Evolutionary conservation across 92 coral and sea anemone genomes (phyloP).

Genomic region (Bergia sp.): DNA sequence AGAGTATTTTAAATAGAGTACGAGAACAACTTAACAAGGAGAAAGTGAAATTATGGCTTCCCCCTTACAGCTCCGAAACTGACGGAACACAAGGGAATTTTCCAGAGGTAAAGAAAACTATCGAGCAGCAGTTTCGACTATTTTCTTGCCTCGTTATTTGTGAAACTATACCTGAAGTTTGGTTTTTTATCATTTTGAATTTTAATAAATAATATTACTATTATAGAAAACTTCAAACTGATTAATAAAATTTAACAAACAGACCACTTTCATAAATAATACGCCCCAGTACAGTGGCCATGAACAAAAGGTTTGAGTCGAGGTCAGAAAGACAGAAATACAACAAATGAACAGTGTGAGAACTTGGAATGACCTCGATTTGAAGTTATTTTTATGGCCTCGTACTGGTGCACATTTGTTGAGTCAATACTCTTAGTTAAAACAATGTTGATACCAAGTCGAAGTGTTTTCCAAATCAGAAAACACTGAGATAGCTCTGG

Average conservation of each 20-base stretch:
- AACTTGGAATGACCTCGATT: too few species aligned
- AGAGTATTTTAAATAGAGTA: conserved; percentile 61
- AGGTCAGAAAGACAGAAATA: too few species aligned
- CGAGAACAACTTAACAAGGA: conserved; percentile 84
- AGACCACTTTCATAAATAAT: too few species aligned
- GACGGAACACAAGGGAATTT: conserved; percentile 60
- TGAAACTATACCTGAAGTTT: background rate
- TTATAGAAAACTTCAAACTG: background rate
- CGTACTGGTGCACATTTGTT: too few species aligned
- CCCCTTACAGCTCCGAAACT: conserved; percentile 76
- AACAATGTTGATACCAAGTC: background rate
- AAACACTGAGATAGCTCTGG: too few species aligned
- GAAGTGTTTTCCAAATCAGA: too few species aligned
- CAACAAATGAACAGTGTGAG: too few species aligned
- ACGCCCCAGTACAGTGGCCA: too few species aligned
- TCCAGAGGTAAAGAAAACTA: conserved; percentile 66
- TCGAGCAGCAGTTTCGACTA: background rate
- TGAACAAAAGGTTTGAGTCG: too few species aligned
- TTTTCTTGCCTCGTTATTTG: background rate
- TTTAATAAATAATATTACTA: background rate
- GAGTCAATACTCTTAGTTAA: background rate
- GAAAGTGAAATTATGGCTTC: conserved; percentile 83
- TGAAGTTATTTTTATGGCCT: too few species aligned
- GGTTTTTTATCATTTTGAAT: background rate
- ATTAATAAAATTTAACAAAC: too few species aligned